phyloP scores from a whole-genome alignment of 1,140 invertebrate species.

The Zophobas morio region DNA sequence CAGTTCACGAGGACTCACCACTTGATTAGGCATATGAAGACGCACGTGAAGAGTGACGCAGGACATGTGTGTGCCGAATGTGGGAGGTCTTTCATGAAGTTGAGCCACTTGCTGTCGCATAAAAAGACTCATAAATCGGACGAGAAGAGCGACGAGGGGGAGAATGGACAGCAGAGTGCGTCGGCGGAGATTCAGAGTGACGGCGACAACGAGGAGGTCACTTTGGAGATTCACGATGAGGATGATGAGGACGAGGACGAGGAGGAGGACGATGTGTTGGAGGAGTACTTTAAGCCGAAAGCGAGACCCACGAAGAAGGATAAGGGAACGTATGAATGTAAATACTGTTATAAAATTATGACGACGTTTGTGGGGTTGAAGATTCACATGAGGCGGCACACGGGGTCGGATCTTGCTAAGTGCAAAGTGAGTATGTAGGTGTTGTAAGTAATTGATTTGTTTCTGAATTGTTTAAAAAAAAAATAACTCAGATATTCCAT shows the following conservation, averaged over 20 bases:
- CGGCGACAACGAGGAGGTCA: conserved; percentile 44
- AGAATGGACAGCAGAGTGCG: conserved; percentile 47
- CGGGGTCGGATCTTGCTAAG: conserved; percentile 58
- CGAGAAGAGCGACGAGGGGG: conserved; percentile 50
- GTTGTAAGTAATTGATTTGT: too few species aligned
- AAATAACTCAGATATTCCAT: too few species aligned
- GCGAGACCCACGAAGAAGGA: conserved; percentile 49
- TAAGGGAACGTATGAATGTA: conserved; percentile 60
- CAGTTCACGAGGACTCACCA: conserved; percentile 62
- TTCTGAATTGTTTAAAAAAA: too few species aligned
- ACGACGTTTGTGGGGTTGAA: conserved; percentile 61
- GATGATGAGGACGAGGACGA: conserved; percentile 56
- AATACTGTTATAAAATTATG: conserved; percentile 62
- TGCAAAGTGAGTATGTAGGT: conserved; percentile 56
- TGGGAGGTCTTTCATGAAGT: conserved; percentile 38
- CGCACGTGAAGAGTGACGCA: conserved; percentile 56
- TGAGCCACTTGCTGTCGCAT: conserved; percentile 53
- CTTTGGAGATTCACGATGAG: conserved; percentile 56
- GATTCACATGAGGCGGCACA: conserved; percentile 63
- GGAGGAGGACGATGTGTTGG: conserved; percentile 47
- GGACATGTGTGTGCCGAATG: conserved; percentile 59
- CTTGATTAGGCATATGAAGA: conserved; percentile 60
- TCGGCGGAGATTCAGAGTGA: conserved; percentile 29
- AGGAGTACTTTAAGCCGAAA: conserved; percentile 32
- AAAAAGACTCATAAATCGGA: conserved; percentile 33